Evolutionary conservation across 2,113 vertebrate genomes (phyloP), one percentile per base, ranked within the genome.

Genomic region (Oreochromis spilurus): DNA sequence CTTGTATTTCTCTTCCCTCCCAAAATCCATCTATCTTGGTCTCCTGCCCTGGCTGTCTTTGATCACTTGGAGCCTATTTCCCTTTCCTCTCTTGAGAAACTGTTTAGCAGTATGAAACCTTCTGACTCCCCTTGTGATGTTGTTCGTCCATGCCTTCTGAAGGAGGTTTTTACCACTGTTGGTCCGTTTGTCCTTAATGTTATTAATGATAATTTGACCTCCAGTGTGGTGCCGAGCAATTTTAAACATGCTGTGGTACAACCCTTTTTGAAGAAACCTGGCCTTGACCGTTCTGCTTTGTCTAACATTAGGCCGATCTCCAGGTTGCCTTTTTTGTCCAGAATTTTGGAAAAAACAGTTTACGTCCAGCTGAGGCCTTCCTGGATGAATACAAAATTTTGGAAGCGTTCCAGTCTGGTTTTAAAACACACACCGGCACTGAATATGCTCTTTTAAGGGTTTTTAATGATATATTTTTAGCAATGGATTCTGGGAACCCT

Each of bases 211-310:
- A 24, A 54, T 54, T 54, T 54, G n/a, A 4, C 52, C 52, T 54
- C n/a, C n/a, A 11, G n/a, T 0, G 9, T 0, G 9, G 9, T 21
- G 1, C 52, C 52, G 21, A 54, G 0, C 52, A 54, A 53, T 53
- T 53, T 21, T 21, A 53, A 53, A 54, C 52, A 54, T 54, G n/a
- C 52, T 21, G 10, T 54, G n/a, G n/a, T 21, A 54, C 19, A 52
- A n/a, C 9, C 52, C 9, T 2, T 54, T 54, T 54, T 54, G n/a
- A 2, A 21, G 52, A 54, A 54, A 54, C 52, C 52, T 54, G n/a
- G 52, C 52, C n/a, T 54, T 54, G n/a, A 54, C 52, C n/a, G 0
- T 54, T 21, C 10, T 54, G 21, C 52, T 54, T 54, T 54, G 52
- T 54, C 52, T 54, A 54, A 54, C 5, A 21, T 21, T 54, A 54